Percentiles rank a stretch among this genome's conserved stretches.
These are phyloP conservation scores for Xenotilapia flavipinnis DNA, from an alignment of 2,113 vertebrate genomes.

Conservation along the genomic window DNA sequence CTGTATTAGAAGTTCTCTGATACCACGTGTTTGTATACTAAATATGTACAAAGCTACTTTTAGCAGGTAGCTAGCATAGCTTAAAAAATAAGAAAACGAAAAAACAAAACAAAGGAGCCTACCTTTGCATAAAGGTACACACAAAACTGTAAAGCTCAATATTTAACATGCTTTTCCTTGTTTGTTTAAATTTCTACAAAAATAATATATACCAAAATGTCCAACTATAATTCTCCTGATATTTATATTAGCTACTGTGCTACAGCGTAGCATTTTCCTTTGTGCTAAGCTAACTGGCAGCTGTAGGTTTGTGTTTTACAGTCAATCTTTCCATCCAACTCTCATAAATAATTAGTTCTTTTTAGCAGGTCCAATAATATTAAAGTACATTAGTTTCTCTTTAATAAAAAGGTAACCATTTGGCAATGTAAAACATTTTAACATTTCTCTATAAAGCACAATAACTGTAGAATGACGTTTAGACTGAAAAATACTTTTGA, in stretches of 20 bases:
- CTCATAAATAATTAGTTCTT: background rate
- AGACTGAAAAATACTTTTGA: background rate
- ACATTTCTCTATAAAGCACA: background rate
- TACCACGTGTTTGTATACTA: background rate
- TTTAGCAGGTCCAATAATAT: background rate
- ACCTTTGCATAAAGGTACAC: accelerated
- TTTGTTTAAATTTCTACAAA: background rate
- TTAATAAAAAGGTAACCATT: background rate
- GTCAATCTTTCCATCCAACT: background rate
- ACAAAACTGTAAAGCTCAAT: background rate
- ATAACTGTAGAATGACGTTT: background rate
- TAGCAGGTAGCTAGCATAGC: background rate
- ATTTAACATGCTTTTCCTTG: background rate
- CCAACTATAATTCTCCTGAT: background rate
- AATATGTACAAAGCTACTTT: background rate
- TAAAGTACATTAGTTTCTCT: background rate
- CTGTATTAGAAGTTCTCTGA: background rate
- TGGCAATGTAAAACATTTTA: background rate
- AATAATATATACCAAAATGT: background rate
- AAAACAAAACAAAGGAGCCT: background rate
- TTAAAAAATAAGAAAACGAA: background rate
- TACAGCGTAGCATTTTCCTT: background rate
- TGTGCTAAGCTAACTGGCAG: background rate
- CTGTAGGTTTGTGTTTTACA: background rate
- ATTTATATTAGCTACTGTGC: background rate